A percentile compares a stretch with the other conserved stretches of the same genome.
phyloP scores from a whole-genome alignment of 1,140 invertebrate species.

The Drosophila miranda region DNA sequence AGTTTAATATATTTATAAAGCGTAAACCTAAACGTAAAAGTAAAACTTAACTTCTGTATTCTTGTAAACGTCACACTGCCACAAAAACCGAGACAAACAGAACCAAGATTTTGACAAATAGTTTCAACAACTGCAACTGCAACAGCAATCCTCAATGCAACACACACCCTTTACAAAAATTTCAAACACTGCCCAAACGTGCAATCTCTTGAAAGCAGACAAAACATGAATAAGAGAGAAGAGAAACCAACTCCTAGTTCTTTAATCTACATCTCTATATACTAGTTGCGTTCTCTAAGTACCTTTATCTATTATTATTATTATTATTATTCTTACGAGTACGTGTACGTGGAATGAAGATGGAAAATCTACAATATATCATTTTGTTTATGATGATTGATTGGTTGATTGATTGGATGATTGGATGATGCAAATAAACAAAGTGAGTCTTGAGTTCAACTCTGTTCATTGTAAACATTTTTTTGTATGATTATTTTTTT shows the following conservation, averaged over 20 bases:
- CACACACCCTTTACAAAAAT: constrained; percentile 50
- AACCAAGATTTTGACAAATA: constrained; percentile 25
- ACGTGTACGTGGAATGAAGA: constrained; percentile 52
- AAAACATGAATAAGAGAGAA: constrained; percentile 55
- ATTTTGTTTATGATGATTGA: constrained; percentile 61
- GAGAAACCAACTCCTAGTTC: constrained; percentile 71
- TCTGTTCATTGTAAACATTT: constrained; percentile 80
- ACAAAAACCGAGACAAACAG: constrained; percentile 37
- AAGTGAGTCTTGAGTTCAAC: constrained; percentile 76
- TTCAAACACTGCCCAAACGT: constrained; percentile 79
- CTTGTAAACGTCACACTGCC: constrained; percentile 65
- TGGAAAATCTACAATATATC: constrained; percentile 48
- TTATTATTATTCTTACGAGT: constrained; percentile 39
- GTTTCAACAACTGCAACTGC: constrained; percentile 23
- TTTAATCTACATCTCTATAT: constrained; percentile 63
- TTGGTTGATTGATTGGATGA: constrained; percentile 33
- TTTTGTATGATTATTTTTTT: constrained; percentile 74
- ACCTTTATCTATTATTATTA: constrained; percentile 73
- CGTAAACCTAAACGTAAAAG: constrained; percentile 15
- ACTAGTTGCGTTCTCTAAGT: constrained; percentile 78
- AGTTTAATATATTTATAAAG: constrained; percentile 27
- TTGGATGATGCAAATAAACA: constrained; percentile 51
- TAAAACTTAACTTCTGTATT: constrained; percentile 35
- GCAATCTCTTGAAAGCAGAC: constrained; percentile 70
- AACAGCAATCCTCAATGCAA: constrained; percentile 59